Conservation (phyloP, 2,113 vertebrate genomes). For the Aegypius monachus region DNA sequence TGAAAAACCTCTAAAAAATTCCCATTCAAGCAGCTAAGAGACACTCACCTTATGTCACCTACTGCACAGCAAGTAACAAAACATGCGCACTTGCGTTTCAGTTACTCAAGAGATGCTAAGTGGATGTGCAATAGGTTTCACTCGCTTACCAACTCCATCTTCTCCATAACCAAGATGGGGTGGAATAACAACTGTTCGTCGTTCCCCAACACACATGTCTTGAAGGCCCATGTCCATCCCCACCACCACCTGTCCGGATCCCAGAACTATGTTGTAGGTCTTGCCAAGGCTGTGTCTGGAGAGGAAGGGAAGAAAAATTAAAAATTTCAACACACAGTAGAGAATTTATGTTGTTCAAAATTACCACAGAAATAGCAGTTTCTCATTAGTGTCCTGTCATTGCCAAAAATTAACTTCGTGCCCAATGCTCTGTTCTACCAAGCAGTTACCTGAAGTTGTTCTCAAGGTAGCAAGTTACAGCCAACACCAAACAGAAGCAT, state of each 20-base stretch:
- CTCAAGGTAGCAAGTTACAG: background rate
- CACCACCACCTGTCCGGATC: conserved; percentile 88
- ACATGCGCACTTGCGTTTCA: background rate
- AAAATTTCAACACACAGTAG: background rate
- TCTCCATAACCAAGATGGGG: conserved; percentile 96
- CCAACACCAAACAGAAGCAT: background rate
- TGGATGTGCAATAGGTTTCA: background rate
- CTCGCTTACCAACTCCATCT: conserved; percentile 88
- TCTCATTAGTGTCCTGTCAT: background rate
- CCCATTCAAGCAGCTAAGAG: background rate
- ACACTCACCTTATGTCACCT: background rate
- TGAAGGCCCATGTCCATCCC: conserved; percentile 94
- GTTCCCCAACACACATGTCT: conserved; percentile 95
- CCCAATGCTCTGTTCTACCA: background rate
- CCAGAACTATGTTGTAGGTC: conserved; percentile 94
- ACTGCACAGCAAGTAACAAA: background rate
- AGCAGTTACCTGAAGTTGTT: background rate
- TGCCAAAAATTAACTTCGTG: background rate
- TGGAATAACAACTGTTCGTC: conserved; percentile 84
- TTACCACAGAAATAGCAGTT: background rate
- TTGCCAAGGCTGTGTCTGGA: conserved; percentile 89
- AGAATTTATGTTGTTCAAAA: background rate
- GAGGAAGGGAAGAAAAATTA: background rate
- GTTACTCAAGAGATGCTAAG: background rate
- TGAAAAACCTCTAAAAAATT: background rate